Conservation (phyloP, 2,888 invertebrate genomes). For the Eudasyphora cyanicolor region DNA sequence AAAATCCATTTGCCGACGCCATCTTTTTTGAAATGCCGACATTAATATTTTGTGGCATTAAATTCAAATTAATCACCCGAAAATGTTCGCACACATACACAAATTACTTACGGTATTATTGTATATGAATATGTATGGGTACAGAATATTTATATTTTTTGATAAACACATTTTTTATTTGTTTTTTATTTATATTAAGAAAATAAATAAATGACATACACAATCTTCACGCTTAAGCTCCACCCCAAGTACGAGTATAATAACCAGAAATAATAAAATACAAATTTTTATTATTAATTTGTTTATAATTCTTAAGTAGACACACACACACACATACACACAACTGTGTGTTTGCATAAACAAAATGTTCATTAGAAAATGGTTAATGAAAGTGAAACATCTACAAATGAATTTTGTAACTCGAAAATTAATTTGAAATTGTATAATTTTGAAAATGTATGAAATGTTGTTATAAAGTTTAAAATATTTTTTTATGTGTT, state of each 20-base stretch:
- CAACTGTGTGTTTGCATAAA: no score
- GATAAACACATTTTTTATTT: background rate
- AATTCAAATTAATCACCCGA: conserved; percentile 20
- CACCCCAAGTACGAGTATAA: background rate
- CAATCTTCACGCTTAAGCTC: conserved; percentile 11
- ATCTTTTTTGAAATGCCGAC: conserved; percentile 32
- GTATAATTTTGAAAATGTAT: no score
- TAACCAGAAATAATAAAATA: conserved; percentile 5
- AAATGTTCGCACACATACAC: background rate
- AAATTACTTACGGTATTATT: no score
- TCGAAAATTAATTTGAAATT: no score
- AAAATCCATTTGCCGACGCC: conserved; percentile 24
- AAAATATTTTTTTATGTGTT: no score
- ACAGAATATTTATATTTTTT: background rate
- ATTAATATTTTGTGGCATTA: conserved; percentile 25
- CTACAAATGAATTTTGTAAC: no score
- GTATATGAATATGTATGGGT: background rate
- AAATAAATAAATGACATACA: conserved; percentile 13
- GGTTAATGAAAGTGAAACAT: no score
- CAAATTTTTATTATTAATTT: background rate
- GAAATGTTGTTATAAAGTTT: no score
- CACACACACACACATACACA: no score
- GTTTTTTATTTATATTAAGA: background rate
- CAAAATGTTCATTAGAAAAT: no score
- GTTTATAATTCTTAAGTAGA: background rate